Evolutionary conservation across 2,113 vertebrate species (phyloP).

Genomic region (Epinephelus lanceolatus): DNA sequence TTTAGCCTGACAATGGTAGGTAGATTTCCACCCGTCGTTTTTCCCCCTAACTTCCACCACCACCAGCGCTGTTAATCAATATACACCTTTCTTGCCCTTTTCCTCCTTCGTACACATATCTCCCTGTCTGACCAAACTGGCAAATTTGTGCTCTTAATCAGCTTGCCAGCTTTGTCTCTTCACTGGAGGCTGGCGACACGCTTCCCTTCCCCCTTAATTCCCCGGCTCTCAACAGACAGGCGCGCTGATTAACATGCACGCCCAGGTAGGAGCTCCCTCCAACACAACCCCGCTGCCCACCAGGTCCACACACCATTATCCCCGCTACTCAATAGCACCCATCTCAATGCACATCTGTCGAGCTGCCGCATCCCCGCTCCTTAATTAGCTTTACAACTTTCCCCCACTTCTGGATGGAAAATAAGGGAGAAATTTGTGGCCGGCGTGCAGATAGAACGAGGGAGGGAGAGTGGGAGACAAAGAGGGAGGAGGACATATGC

Average conservation of each 20-base stretch:
- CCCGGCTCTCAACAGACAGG: constrained; percentile 70
- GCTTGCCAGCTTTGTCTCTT: constrained; percentile 72
- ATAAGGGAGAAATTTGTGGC: constrained; percentile 67
- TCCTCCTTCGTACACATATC: constrained; percentile 57
- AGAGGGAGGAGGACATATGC: constrained; percentile 51
- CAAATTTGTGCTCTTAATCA: constrained; percentile 78
- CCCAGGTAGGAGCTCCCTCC: constrained; percentile 79
- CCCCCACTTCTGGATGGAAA: constrained; percentile 65
- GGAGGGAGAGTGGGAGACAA: constrained; percentile 24
- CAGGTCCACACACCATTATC: constrained; percentile 76
- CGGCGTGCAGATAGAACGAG: constrained; percentile 27
- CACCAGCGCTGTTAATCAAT: constrained; percentile 70
- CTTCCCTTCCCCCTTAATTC: constrained; percentile 78
- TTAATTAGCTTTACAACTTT: constrained; percentile 79
- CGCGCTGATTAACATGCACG: constrained; percentile 79
- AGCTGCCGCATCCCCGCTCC: constrained; percentile 68
- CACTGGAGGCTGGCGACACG: constrained; percentile 75
- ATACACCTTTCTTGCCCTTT: constrained; percentile 68
- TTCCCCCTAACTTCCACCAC: constrained; percentile 20
- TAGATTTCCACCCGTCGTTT: constrained; percentile 35
- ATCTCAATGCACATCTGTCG: constrained; percentile 77
- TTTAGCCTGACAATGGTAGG: constrained; percentile 37
- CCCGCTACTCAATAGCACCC: constrained; percentile 76
- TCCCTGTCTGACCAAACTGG: constrained; percentile 67
- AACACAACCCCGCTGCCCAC: constrained; percentile 72